phyloP scores from a whole-genome alignment of 2,113 vertebrate species.

The Pollimyrus isidori region DNA sequence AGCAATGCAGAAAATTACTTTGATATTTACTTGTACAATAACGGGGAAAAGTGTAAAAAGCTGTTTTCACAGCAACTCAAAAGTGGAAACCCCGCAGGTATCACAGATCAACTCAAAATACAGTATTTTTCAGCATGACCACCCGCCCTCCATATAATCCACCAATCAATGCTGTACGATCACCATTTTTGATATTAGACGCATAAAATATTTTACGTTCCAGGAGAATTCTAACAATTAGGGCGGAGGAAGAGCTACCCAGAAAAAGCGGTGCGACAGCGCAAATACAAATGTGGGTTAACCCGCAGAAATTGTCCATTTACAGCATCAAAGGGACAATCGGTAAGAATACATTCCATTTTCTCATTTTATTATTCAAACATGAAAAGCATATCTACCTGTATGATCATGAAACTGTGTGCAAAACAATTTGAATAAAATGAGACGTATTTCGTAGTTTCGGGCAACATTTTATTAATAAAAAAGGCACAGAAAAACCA shows the following conservation, averaged over 20 bases:
- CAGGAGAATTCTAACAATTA: slow-evolving; percentile 39
- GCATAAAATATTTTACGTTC: slow-evolving; percentile 2
- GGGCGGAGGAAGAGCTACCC: slow-evolving; percentile 8
- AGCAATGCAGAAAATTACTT: not conserved
- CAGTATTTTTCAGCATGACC: not conserved
- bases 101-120: not conserved
- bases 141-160: not conserved
- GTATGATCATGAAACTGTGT: not conserved
- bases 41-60: not conserved
- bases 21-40: not conserved
- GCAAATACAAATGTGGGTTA: slow-evolving; percentile 55
- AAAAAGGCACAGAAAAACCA: not conserved
- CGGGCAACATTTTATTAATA: not conserved
- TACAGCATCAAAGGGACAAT: slow-evolving; percentile 64
- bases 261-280: slow-evolving; percentile 19
- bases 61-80: not conserved
- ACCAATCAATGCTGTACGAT: not conserved
- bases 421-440: not conserved
- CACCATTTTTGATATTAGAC: not conserved
- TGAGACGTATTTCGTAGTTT: not conserved
- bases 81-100: not conserved
- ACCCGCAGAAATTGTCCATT: slow-evolving; percentile 61
- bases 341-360: slow-evolving; percentile 40
- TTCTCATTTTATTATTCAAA: not conserved
- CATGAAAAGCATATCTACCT: not conserved